Conservation (phyloP, 1,140 invertebrate genomes). For the Dendroctonus ponderosae region DNA sequence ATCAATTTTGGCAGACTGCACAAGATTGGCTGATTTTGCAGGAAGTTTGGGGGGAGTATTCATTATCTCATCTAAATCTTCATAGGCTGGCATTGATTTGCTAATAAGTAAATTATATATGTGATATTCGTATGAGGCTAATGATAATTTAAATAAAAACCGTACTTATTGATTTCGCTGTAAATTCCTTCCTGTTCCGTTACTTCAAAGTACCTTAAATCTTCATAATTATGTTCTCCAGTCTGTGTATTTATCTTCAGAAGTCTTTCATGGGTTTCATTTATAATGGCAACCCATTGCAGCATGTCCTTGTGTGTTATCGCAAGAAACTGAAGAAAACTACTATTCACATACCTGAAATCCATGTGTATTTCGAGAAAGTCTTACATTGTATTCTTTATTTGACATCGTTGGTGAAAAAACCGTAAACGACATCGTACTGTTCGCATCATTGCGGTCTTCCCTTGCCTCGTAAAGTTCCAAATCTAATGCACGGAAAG, state of each 20-base stretch:
- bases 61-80: no score
- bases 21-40: no score
- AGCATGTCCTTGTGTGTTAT: constrained; percentile 17
- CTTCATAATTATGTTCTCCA: constrained; percentile 14
- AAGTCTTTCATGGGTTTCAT: constrained; percentile 8
- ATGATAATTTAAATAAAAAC: not conserved
- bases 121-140: not conserved
- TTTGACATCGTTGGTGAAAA: constrained; percentile 1
- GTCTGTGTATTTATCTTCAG: not conserved
- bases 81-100: not conserved
- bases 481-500: constrained; percentile 5
- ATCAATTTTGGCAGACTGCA: no score
- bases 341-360: not conserved
- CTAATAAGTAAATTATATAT: not conserved
- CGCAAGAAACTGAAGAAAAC: constrained; percentile 10
- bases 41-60: no score
- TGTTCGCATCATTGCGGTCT: constrained; percentile 6
- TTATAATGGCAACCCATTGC: constrained; percentile 17
- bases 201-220: constrained; percentile 2
- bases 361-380: constrained; percentile 1
- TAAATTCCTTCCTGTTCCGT: constrained; percentile 15
- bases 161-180: constrained; percentile 18
- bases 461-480: constrained; percentile 13
- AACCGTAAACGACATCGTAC: constrained; percentile 12
- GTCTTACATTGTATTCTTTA: constrained; percentile 13